Conservation (phyloP, 1,140 invertebrate species). For the Scaptomyza pallida region DNA sequence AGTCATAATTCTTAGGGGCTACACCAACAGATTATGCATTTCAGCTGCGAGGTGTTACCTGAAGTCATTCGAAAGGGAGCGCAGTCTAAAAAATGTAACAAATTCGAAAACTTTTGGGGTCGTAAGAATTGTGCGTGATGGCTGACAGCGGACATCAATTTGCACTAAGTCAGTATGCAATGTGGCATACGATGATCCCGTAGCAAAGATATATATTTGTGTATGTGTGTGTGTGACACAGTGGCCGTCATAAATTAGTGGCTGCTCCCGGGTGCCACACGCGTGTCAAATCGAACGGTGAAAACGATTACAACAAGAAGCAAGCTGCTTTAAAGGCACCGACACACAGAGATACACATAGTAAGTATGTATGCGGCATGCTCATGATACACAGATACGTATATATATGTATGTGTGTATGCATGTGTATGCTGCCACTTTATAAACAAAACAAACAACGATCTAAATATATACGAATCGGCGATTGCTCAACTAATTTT, state of each 20-base stretch:
- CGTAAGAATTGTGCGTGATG: slow-evolving; percentile 29
- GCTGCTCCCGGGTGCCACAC: slow-evolving; percentile 53
- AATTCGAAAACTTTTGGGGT: slow-evolving; percentile 44
- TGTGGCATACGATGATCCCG: slow-evolving; percentile 43
- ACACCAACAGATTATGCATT: slow-evolving; percentile 3
- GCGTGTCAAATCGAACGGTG: slow-evolving; percentile 75
- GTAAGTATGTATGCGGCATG: slow-evolving; percentile 19
- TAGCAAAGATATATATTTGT: not conserved
- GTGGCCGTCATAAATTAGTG: slow-evolving; percentile 64
- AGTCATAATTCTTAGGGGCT: slow-evolving; percentile 59
- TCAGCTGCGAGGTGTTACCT: slow-evolving; percentile 51
- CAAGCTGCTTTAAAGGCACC: slow-evolving; percentile 19
- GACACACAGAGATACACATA: slow-evolving; percentile 9
- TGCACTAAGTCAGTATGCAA: slow-evolving; percentile 65
- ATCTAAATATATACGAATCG: slow-evolving; percentile 77
- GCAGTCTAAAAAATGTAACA: slow-evolving; percentile 46
- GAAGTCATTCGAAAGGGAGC: slow-evolving; percentile 26
- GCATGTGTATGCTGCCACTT: slow-evolving; percentile 70
- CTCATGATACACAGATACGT: slow-evolving; percentile 28
- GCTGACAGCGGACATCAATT: slow-evolving; percentile 72
- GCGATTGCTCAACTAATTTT: slow-evolving; percentile 81
- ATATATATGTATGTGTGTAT: not conserved
- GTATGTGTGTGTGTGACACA: slow-evolving; percentile 18
- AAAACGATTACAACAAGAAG: slow-evolving; percentile 57
- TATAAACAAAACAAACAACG: slow-evolving; percentile 81